phyloP scores from a whole-genome alignment of 2,888 invertebrate species.

The Fissipunctia ypsillon region DNA sequence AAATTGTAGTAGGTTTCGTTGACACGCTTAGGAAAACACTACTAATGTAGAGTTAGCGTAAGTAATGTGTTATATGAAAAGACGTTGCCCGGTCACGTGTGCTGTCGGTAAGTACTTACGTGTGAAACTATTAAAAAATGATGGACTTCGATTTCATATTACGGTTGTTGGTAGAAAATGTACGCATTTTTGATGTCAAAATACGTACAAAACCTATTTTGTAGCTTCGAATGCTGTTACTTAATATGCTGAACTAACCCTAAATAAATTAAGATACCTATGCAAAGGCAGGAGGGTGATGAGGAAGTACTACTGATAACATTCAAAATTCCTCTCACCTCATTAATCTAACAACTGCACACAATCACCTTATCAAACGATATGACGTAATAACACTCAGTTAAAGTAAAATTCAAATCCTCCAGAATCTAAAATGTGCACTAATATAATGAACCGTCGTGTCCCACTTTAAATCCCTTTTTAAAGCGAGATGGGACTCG shows the following conservation, averaged over 20 bases:
- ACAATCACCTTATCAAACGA: conserved; percentile 17
- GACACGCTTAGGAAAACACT: neutral
- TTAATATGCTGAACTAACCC: neutral
- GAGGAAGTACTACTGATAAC: too few relatives aligned
- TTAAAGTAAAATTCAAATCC: conserved; percentile 18
- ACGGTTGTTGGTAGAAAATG: neutral
- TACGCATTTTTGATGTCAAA: neutral
- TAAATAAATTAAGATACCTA: neutral
- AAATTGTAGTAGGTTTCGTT: neutral
- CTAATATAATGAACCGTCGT: conserved; percentile 59
- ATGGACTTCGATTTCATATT: too few relatives aligned
- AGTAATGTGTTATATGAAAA: neutral
- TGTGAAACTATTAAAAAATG: neutral
- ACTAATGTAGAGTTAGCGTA: neutral
- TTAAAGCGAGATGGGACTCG: conserved; percentile 55
- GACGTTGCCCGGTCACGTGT: neutral
- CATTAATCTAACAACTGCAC: conserved; percentile 6
- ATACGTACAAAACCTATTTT: neutral
- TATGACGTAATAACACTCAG: conserved; percentile 22
- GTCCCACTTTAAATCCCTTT: conserved; percentile 63
- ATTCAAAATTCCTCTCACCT: neutral
- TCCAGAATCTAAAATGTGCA: conserved; percentile 50
- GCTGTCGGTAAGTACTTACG: neutral
- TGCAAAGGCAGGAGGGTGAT: neutral
- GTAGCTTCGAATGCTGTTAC: neutral